Evolutionary conservation across 2,797 vertebrate genomes (phyloP).

Genomic region (Pseudomugil gertrudae): DNA sequence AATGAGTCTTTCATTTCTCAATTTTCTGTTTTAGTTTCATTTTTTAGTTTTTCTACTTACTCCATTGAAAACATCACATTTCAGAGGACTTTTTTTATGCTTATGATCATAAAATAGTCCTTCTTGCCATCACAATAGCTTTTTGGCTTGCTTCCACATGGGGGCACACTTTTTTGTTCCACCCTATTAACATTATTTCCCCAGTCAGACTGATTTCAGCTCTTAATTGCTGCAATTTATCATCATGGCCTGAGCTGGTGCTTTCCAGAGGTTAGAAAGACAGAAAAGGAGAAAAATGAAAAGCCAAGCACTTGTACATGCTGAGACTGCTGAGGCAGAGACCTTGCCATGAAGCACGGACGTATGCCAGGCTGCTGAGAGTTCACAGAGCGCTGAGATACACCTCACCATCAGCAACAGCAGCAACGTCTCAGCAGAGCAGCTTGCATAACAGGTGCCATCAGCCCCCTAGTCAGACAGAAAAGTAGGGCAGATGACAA

Average conservation of each 20-base stretch:
- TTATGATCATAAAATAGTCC: background rate
- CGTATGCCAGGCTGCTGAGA: constrained; percentile 58
- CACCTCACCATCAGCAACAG: constrained; percentile 51
- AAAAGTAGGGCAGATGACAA: constrained; percentile 42
- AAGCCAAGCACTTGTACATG: constrained; percentile 56
- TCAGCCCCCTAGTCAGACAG: constrained; percentile 21
- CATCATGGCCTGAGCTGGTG: constrained; percentile 20
- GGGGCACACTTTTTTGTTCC: constrained; percentile 34
- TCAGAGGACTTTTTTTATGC: background rate
- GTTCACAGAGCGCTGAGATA: constrained; percentile 48
- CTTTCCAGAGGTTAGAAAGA: constrained; percentile 30
- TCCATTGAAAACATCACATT: background rate
- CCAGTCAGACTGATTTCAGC: constrained; percentile 42
- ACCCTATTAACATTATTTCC: constrained; percentile 44
- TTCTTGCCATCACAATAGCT: background rate
- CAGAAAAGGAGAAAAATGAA: constrained; percentile 51
- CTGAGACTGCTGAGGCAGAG: constrained; percentile 49
- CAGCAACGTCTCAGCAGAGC: constrained; percentile 34
- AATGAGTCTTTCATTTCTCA: too few species aligned
- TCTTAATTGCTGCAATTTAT: constrained; percentile 62
- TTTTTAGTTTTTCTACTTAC: background rate
- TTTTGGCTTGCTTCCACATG: constrained; percentile 28
- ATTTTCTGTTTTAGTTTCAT: too few species aligned
- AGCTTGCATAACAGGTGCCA: constrained; percentile 53
- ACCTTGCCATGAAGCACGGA: constrained; percentile 60